Evolutionary conservation across 2,797 vertebrate species (phyloP).

Genomic region (Gouania willdenowi): DNA sequence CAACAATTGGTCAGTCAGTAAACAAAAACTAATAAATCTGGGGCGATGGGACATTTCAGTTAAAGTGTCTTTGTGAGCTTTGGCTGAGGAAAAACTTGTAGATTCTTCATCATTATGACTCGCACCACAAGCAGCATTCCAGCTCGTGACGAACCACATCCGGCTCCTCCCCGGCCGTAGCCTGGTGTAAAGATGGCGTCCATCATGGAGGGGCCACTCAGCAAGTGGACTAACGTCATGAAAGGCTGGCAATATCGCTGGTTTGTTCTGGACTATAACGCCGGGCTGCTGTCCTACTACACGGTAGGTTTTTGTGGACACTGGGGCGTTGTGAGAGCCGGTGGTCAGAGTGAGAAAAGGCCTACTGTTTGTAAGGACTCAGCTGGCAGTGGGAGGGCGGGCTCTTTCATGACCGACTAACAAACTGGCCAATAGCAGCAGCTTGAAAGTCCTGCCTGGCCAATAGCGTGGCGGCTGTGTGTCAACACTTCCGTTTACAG

Average conservation of each 20-base stretch:
- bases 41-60: no score
- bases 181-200: slow-evolving; percentile 92
- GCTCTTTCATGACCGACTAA: slow-evolving; percentile 39
- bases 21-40: no score
- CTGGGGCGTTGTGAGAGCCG: no score
- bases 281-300: slow-evolving; percentile 93
- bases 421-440: slow-evolving; percentile 45
- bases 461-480: slow-evolving; percentile 41
- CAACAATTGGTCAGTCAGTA: no score
- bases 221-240: slow-evolving; percentile 99
- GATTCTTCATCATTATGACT: not conserved
- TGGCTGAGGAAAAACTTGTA: no score
- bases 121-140: slow-evolving; percentile 3
- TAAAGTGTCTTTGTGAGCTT: no score
- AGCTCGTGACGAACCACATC: slow-evolving; percentile 37
- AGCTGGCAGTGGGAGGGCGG: slow-evolving; percentile 59
- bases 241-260: slow-evolving; percentile 98
- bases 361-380: slow-evolving; percentile 70
- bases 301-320: slow-evolving; percentile 91
- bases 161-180: slow-evolving; percentile 56
- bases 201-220: slow-evolving; percentile 97
- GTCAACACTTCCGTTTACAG: slow-evolving; percentile 35
- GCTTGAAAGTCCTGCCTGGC: slow-evolving; percentile 15
- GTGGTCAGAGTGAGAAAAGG: slow-evolving; percentile 31
- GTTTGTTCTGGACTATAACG: slow-evolving; percentile 97